Evolutionary conservation across 2,113 vertebrate genomes (phyloP).

Genomic region (Podarcis cretensis): DNA sequence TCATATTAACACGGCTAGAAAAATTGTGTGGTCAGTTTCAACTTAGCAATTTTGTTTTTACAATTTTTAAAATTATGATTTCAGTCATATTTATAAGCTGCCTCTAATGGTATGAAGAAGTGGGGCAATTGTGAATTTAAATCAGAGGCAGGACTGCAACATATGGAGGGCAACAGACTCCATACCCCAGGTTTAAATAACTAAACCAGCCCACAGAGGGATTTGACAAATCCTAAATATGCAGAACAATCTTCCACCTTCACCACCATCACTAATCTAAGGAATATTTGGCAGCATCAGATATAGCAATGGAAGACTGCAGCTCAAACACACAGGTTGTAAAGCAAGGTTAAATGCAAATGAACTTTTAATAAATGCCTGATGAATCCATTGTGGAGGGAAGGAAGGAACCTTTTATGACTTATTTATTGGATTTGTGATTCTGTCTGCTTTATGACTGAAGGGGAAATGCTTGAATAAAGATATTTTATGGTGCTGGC

Average conservation of each 20-base stretch:
- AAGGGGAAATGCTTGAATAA: slow-evolving; percentile 31
- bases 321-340: slow-evolving; percentile 31
- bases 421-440: slow-evolving; percentile 17
- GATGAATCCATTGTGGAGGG: not conserved
- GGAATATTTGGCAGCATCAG: not conserved
- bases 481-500: slow-evolving; percentile 11
- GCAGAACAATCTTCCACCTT: not conserved
- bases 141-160: not conserved
- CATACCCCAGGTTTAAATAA: not conserved
- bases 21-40: not conserved
- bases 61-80: not conserved
- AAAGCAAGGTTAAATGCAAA: slow-evolving; percentile 38
- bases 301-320: not conserved
- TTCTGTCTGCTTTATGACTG: slow-evolving; percentile 8
- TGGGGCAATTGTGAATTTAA: not conserved
- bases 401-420: not conserved
- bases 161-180: no score
- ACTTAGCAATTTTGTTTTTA: not conserved
- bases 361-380: not conserved
- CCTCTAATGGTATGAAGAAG: not conserved
- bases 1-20: not conserved
- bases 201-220: not conserved
- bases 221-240: not conserved
- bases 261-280: not conserved
- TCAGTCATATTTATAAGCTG: not conserved